These are phyloP conservation scores for Sinocyclocheilus maitianheensis DNA, from an alignment of 2,113 vertebrate genomes.

Conservation along the genomic window DNA sequence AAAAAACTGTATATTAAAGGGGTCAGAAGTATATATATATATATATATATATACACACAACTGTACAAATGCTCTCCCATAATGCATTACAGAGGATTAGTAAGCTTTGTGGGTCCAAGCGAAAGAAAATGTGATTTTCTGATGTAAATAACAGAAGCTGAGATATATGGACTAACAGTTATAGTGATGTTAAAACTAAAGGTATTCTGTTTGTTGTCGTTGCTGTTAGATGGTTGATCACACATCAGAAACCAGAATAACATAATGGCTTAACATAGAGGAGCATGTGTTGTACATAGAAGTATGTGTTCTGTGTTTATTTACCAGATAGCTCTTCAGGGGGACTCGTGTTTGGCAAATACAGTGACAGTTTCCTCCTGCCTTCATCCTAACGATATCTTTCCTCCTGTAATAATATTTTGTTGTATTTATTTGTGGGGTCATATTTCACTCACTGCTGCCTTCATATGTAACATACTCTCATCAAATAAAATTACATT, in stretches of 20 bases:
- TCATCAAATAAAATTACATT: constrained; percentile 46
- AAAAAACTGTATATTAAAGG: constrained; percentile 1
- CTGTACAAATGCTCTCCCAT: not conserved
- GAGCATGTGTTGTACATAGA: constrained; percentile 29
- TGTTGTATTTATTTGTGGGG: constrained; percentile 55
- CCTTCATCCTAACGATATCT: constrained; percentile 9
- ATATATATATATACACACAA: not conserved
- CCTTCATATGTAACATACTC: constrained; percentile 33
- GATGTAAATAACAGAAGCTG: constrained; percentile 20
- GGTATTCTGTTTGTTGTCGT: not conserved
- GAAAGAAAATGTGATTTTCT: constrained; percentile 2
- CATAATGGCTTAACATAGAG: constrained; percentile 27
- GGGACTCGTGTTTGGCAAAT: constrained; percentile 27
- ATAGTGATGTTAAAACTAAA: constrained; percentile 12
- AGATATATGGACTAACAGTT: constrained; percentile 17
- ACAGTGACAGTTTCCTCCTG: not conserved
- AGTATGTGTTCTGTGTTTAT: constrained; percentile 22
- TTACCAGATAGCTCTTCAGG: not conserved
- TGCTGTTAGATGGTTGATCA: not conserved
- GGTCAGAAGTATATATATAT: constrained; percentile 5
- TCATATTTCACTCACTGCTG: constrained; percentile 44
- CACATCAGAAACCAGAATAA: not conserved
- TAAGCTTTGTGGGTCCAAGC: not conserved
- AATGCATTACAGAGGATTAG: not conserved
- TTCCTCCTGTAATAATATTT: constrained; percentile 41